Evolutionary conservation across 2,113 vertebrate genomes (phyloP), one percentile per base, ranked within the genome.

Genomic region (Turnix velox): DNA sequence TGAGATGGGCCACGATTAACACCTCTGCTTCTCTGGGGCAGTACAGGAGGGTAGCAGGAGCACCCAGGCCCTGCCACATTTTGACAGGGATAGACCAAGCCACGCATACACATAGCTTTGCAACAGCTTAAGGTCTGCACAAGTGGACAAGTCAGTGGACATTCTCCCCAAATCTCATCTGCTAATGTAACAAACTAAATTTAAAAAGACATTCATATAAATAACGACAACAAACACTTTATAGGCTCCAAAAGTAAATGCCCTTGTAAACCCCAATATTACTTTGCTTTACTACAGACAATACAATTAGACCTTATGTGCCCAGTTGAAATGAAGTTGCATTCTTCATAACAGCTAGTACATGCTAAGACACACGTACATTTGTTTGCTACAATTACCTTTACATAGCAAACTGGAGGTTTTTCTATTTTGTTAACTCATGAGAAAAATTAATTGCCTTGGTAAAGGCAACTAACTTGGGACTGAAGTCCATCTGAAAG

Each of bases 11-110:
- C 39, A n/a, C 27, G n/a, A 7, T 15, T 12, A 54, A 31, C 33
- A 72, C 0, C 22, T 7, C 6, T 42, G 25, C 4, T 2, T 0
- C 43, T 24, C 46, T 22, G 40, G 58, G 24, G 18, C 22, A 51
- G 54, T 5, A 8, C 11, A 1, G 58, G 30, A 18, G 10, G 22
- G 63, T 24, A 67, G 40, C 40, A 48, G 40, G 25, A 83, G 19
- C 0, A 0, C 14, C 19, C 57, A n/a, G 66, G 3, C 18, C 28
- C 48, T 3, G 0, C 6, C 8, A 37, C 1, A 0, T 28, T 80
- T 35, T 4, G 1, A 42, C 40, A 66, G 31, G 22, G 24, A 43
- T 51, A 62, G 18, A 57, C 15, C 37, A 75, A 74, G 28, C 14
- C 37, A 40, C 18, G 35, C 12, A 19, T 18, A 61, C n/a, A 16